Conservation (phyloP, 2,113 vertebrate species). For the Dicaeum eximium region DNA sequence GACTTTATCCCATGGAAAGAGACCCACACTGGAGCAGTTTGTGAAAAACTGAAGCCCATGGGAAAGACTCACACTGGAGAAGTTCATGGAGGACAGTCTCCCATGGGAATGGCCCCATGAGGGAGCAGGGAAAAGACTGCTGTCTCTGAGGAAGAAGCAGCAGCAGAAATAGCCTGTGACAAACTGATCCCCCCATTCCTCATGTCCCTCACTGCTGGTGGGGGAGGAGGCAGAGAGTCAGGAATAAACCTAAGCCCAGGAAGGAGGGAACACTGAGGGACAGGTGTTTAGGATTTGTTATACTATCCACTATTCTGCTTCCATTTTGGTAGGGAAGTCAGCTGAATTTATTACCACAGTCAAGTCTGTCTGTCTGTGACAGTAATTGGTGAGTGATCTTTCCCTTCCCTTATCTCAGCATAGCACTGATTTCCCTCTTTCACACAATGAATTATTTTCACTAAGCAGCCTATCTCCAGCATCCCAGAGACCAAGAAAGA, state of each 20-base stretch:
- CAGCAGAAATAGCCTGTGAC: neutral
- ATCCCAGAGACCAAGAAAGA: neutral
- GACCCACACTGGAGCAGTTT: neutral
- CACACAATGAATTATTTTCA: neutral
- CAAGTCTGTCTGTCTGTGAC: neutral
- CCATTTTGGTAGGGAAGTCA: neutral
- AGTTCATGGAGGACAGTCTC: neutral
- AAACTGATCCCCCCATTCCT: neutral
- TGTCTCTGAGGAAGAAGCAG: neutral
- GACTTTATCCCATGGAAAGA: neutral
- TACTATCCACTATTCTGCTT: neutral
- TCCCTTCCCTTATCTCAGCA: neutral
- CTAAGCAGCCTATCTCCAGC: neutral
- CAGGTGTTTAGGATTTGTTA: neutral
- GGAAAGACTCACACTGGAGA: neutral
- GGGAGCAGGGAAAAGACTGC: neutral
- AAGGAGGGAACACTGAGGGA: fast-evolving
- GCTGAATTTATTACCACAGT: neutral
- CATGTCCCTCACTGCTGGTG: neutral
- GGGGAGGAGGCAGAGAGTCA: neutral
- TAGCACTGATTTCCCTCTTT: neutral
- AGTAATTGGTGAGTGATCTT: neutral
- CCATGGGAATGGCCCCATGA: fast-evolving
- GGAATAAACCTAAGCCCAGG: neutral
- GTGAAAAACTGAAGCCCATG: neutral